Evolutionary conservation across 2,888 invertebrate genomes (phyloP), one percentile per base, ranked within the genome.

Genomic region (Apamea crenata): DNA sequence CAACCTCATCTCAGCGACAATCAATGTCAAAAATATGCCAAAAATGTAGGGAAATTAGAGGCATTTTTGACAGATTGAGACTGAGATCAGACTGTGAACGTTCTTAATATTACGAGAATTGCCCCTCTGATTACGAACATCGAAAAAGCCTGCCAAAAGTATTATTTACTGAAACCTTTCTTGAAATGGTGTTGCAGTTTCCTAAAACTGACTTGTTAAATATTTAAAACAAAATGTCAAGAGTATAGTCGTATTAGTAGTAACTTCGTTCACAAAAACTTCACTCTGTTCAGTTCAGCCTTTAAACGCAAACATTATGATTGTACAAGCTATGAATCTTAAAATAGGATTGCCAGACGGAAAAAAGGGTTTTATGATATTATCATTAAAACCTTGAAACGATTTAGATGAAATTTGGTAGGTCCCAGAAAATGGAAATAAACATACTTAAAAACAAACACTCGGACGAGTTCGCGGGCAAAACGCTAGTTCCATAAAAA

Each of bases 251-350:
- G 16, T 29, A 65, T 81, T 72, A 25, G 61, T 75, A 40, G 8
- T 65, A 21, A 56, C 10, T 71, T 36, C 1, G 10, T 40, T 70
- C 32, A 44, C 61, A 81, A 56, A 65, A 53, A 50, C 25, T 16
- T 65, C n/a, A 63, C 32, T 67, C 16, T n/a, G 18, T 16, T 61
- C 29, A 53, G 25, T 65, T 82, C 50, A 56, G 56, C 21, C 56
- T 63, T 77, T 59, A 61, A 74, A 77, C 63, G 44, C 63, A 71
- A 67, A 77, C 25, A 40, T 69, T 53, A 67, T 68, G 65, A 74
- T 36, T 53, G 69, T 81, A 59, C 56, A 87, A 87, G 85, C 85
- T 73, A 59, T 75, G 14, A 65, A 78, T 66, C 8, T 74, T n/a
- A 59, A 53, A 40, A 47, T 69, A 74, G 85, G 77, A 44, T 74